These are phyloP conservation scores for Apostichopus parvimensis DNA, from an alignment of 35 echinoderm and acorn worm genomes.

Conservation along the genomic window DNA sequence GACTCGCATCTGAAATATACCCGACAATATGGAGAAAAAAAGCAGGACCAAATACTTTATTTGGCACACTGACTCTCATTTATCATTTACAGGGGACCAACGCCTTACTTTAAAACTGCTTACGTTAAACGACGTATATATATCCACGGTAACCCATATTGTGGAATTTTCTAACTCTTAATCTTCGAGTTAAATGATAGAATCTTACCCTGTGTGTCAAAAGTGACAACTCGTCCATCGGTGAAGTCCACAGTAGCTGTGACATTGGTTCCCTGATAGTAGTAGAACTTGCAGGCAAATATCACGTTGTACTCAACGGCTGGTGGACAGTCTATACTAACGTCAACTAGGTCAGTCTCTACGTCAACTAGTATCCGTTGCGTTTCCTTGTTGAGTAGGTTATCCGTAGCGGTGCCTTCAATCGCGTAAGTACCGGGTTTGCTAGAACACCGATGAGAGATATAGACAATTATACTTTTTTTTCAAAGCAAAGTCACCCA, in stretches of 20 bases:
- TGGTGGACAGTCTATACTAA: slow-evolving; percentile 76
- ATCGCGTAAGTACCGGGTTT: slow-evolving; percentile 79
- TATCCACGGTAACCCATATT: too few relatives aligned
- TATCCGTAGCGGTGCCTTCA: slow-evolving; percentile 59
- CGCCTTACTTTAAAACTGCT: too few relatives aligned
- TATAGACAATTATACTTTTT: background rate
- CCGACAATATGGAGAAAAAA: too few relatives aligned
- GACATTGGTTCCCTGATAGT: slow-evolving; percentile 87
- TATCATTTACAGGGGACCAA: too few relatives aligned
- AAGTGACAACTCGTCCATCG: slow-evolving; percentile 64
- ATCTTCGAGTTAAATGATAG: background rate
- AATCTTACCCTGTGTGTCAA: slow-evolving; percentile 70
- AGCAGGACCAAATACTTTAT: too few relatives aligned
- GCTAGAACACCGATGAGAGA: slow-evolving; percentile 35
- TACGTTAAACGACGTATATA: too few relatives aligned
- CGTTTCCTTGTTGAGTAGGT: slow-evolving; percentile 63
- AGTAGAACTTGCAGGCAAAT: slow-evolving; percentile 79
- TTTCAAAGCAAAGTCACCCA: too few relatives aligned
- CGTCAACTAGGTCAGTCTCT: slow-evolving; percentile 60
- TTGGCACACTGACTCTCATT: too few relatives aligned
- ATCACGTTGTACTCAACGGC: slow-evolving; percentile 74
- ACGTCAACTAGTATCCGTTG: slow-evolving; percentile 57
- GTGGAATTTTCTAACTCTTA: background rate
- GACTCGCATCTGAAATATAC: too few relatives aligned
- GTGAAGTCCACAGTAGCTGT: slow-evolving; percentile 70